phyloP scores from a whole-genome alignment of 1,140 invertebrate genomes.

The Oncopeltus fasciatus region DNA sequence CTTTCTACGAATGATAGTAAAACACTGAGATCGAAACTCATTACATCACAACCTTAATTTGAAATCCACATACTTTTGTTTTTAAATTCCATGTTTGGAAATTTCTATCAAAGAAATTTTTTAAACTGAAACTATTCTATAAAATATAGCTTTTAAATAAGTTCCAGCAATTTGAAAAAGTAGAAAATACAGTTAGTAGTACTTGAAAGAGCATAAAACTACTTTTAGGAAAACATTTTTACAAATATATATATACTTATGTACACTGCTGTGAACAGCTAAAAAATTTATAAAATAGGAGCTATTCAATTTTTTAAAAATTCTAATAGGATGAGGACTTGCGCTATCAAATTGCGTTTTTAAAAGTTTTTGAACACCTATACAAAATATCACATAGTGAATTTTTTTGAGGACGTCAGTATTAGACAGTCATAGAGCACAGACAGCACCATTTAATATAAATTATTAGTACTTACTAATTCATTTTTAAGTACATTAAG shows the following conservation, averaged over 20 bases:
- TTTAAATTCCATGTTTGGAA: not conserved
- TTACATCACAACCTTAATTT: slow-evolving; percentile 16
- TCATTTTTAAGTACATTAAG: too few relatives aligned
- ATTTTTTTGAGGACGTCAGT: too few relatives aligned
- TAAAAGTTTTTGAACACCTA: too few relatives aligned
- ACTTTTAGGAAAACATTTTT: not conserved
- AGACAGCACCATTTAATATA: too few relatives aligned
- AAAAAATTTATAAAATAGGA: not conserved
- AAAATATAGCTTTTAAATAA: not conserved
- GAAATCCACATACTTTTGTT: not conserved
- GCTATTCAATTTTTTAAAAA: too few relatives aligned
- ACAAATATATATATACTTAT: not conserved
- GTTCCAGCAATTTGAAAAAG: not conserved
- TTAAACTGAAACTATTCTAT: not conserved
- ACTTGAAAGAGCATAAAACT: not conserved
- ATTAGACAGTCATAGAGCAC: too few relatives aligned
- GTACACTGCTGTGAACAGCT: not conserved
- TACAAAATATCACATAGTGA: too few relatives aligned
- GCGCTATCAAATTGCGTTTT: too few relatives aligned
- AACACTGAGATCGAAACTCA: slow-evolving; percentile 15
- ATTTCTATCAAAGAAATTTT: not conserved
- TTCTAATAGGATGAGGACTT: too few relatives aligned
- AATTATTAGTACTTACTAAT: too few relatives aligned
- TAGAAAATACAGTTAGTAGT: slow-evolving; percentile 1
- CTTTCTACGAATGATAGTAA: slow-evolving; percentile 9